These are phyloP conservation scores for Anticlea derivata DNA, from an alignment of 2,888 invertebrate species.

Conservation along the genomic window DNA sequence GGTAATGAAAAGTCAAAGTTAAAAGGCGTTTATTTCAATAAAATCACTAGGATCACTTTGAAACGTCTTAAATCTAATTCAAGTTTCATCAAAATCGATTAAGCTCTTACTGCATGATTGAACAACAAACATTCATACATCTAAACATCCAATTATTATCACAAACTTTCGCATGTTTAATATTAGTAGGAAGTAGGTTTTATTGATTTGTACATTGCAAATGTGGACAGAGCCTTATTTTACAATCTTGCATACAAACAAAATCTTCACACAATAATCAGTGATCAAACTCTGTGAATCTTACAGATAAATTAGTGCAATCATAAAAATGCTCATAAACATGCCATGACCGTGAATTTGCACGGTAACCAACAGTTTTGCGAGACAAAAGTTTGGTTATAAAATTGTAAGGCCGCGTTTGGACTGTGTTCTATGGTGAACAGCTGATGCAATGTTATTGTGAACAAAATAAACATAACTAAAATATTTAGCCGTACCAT, in stretches of 20 bases:
- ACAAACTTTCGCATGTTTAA: no score
- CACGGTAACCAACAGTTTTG: not conserved
- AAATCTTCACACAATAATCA: not conserved
- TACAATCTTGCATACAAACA: not conserved
- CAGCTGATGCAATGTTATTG: constrained; percentile 28
- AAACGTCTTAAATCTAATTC: no score
- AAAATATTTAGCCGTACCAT: not conserved
- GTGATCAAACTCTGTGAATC: no score
- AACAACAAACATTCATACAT: no score
- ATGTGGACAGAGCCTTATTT: constrained; percentile 9
- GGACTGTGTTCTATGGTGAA: constrained; percentile 16
- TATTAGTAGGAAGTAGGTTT: no score
- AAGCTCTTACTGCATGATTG: no score
- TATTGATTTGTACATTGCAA: not conserved
- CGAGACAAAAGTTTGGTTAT: constrained; percentile 15
- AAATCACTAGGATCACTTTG: no score
- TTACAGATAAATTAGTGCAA: not conserved
- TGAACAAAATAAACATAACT: constrained; percentile 3
- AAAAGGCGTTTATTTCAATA: no score
- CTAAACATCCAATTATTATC: no score
- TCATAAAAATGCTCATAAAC: not conserved
- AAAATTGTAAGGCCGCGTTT: constrained; percentile 22
- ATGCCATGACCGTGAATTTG: not conserved
- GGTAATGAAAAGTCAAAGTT: no score
- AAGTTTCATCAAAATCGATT: no score